Conservation (phyloP, 1,140 invertebrate species). For the Saccostrea glomerata region DNA sequence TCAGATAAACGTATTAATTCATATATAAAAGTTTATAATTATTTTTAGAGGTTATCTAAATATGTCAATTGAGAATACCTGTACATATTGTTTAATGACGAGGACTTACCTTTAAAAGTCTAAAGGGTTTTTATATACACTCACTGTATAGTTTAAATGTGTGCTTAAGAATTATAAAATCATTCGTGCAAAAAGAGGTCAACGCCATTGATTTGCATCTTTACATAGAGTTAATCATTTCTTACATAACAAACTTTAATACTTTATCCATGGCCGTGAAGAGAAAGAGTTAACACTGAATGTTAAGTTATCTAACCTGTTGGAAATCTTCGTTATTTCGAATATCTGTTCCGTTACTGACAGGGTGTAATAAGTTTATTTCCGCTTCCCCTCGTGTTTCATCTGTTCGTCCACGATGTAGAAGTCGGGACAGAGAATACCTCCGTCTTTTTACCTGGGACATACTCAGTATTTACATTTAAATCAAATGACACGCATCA, state of each 20-base stretch:
- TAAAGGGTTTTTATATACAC: not conserved
- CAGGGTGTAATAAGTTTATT: not conserved
- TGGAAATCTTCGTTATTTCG: not conserved
- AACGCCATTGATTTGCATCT: too few species aligned
- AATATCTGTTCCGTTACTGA: not conserved
- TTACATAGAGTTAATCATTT: not conserved
- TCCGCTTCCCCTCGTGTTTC: not conserved
- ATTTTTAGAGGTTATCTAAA: too few species aligned
- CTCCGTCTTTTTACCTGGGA: not conserved
- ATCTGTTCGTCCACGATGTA: not conserved
- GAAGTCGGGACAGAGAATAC: not conserved
- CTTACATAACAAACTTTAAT: not conserved
- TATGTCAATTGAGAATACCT: too few species aligned
- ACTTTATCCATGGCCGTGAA: too few species aligned
- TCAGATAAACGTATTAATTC: too few species aligned
- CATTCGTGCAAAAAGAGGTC: not conserved
- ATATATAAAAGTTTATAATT: too few species aligned
- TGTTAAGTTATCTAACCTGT: not conserved
- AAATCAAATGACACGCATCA: conserved; percentile 4
- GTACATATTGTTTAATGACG: too few species aligned
- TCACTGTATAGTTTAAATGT: not conserved
- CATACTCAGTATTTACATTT: not conserved
- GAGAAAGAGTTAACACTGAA: not conserved
- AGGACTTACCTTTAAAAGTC: too few species aligned
- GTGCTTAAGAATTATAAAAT: not conserved